A percentile compares a stretch with the other conserved stretches of the same genome.
phyloP scores from a whole-genome alignment of 1,140 invertebrate species.

The Campoletis sonorensis region DNA sequence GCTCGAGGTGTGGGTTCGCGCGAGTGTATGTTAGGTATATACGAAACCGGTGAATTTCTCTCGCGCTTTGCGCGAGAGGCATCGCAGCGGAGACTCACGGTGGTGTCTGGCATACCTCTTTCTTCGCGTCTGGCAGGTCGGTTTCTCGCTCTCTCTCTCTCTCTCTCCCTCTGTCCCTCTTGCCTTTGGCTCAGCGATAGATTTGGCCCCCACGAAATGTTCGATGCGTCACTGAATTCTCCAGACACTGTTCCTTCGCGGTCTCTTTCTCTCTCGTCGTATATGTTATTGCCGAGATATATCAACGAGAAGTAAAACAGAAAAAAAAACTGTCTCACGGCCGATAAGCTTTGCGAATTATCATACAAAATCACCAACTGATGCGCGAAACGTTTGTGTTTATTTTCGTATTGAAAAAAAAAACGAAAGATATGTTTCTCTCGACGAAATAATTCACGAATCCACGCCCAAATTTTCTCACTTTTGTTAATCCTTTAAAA shows the following conservation, averaged over 20 bases:
- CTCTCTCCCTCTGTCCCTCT: neutral
- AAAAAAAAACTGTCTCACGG: slow-evolving; percentile 16
- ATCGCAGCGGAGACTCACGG: neutral
- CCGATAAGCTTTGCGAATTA: slow-evolving; percentile 14
- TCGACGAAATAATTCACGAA: neutral
- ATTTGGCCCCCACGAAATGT: slow-evolving; percentile 8
- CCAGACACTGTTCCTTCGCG: slow-evolving; percentile 3
- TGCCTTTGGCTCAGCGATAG: neutral
- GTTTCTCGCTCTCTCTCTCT: neutral
- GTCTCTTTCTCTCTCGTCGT: neutral
- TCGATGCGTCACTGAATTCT: slow-evolving; percentile 35
- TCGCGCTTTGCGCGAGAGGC: neutral
- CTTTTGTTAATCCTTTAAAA: neutral
- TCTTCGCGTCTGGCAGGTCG: neutral
- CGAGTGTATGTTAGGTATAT: too few species aligned
- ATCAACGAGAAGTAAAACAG: neutral
- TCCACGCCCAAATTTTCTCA: slow-evolving; percentile 33
- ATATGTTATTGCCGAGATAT: neutral
- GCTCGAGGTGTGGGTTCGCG: too few species aligned
- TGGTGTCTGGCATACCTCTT: slow-evolving; percentile 13
- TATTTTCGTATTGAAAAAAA: neutral
- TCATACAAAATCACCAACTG: slow-evolving; percentile 20
- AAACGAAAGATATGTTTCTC: neutral
- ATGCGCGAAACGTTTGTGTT: slow-evolving; percentile 7
- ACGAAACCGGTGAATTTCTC: neutral